Percentiles rank a stretch among this genome's conserved stretches.
Conservation (phyloP, 2,888 invertebrate genomes). For the Caenorhabditis zanzibari region DNA sequence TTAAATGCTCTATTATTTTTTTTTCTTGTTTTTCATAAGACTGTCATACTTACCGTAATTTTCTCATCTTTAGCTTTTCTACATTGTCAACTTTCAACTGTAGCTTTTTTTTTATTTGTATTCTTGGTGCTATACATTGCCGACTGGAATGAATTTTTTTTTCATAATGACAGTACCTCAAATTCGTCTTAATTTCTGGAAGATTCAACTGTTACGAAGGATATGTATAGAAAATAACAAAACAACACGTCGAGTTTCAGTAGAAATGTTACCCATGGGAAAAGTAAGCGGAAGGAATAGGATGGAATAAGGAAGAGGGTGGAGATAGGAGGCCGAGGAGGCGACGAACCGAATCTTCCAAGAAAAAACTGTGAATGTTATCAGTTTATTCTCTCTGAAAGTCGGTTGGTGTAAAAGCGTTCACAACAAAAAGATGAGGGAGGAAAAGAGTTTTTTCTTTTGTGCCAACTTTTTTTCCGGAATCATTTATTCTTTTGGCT, state of each 20-base stretch:
- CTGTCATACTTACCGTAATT: not conserved
- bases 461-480: slow-evolving; percentile 4
- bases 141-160: too few species aligned
- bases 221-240: slow-evolving; percentile 24
- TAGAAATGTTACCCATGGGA: slow-evolving; percentile 61
- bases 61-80: not conserved
- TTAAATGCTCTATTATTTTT: slow-evolving; percentile 52
- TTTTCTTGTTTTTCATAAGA: slow-evolving; percentile 1
- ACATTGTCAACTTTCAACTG: not conserved
- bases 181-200: not conserved
- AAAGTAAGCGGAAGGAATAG: slow-evolving; percentile 30
- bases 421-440: slow-evolving; percentile 30
- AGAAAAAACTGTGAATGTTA: slow-evolving; percentile 33
- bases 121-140: too few species aligned
- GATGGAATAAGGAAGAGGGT: slow-evolving; percentile 31
- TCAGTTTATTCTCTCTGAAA: slow-evolving; percentile 55
- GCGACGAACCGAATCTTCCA: slow-evolving; percentile 21
- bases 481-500: slow-evolving; percentile 1
- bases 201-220: slow-evolving; percentile 12
- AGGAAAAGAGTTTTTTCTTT: not conserved
- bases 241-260: slow-evolving; percentile 42
- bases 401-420: slow-evolving; percentile 2
- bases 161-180: too few species aligned
- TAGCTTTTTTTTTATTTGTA: slow-evolving; percentile 15
- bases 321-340: slow-evolving; percentile 17